Conservation (phyloP, 2,797 vertebrate species). For the Notamacropus eugenii region DNA sequence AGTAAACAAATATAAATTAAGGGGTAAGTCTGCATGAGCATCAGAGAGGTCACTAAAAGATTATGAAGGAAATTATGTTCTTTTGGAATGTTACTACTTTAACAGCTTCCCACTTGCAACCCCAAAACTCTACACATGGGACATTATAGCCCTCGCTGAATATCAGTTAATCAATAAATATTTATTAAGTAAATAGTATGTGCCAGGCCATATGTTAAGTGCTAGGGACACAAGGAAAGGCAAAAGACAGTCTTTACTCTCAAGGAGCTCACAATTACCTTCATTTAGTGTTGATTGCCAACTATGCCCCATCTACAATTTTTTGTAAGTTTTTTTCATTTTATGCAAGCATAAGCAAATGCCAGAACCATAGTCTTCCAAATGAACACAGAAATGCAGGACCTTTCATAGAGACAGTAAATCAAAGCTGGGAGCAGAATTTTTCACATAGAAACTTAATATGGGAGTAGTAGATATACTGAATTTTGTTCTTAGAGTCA, state of each 20-base stretch:
- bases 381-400: slow-evolving; percentile 41
- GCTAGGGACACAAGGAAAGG: background rate
- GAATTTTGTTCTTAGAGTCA: slow-evolving; percentile 22
- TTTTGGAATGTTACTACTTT: background rate
- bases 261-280: background rate
- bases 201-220: background rate
- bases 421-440: slow-evolving; percentile 37
- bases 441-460: slow-evolving; percentile 50
- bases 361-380: slow-evolving; percentile 55
- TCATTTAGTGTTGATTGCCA: background rate
- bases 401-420: background rate
- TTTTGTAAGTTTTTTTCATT: slow-evolving; percentile 46
- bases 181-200: background rate
- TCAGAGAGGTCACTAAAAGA: background rate
- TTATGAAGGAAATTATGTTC: background rate
- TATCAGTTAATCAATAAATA: background rate
- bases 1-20: background rate
- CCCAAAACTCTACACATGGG: background rate
- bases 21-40: background rate
- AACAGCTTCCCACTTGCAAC: background rate
- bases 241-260: background rate
- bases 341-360: slow-evolving; percentile 50
- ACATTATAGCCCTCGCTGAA: background rate
- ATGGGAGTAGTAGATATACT: slow-evolving; percentile 1
- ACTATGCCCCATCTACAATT: slow-evolving; percentile 1